Evolutionary conservation across 2,797 vertebrate species (phyloP).

Genomic region (Danio choprae): DNA sequence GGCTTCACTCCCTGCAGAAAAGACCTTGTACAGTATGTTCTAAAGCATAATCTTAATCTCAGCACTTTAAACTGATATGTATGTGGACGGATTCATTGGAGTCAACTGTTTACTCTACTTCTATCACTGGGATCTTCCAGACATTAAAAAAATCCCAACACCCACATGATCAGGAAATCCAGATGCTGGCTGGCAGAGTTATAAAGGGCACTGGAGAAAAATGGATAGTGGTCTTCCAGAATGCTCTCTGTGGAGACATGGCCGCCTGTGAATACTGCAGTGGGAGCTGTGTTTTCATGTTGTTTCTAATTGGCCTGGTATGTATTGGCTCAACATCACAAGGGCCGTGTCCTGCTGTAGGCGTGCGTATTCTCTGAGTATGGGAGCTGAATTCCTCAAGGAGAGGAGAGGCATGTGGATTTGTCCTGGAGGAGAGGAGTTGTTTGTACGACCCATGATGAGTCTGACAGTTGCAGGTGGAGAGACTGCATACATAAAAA

Average conservation of each 20-base stretch:
- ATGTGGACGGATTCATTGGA: conserved; percentile 18
- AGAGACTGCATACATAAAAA: neutral
- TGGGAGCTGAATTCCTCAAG: conserved; percentile 27
- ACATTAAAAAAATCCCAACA: conserved; percentile 26
- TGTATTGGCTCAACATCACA: conserved; percentile 43
- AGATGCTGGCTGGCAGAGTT: conserved; percentile 8
- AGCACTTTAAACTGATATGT: conserved; percentile 16
- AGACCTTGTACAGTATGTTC: conserved; percentile 13
- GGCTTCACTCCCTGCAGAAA: conserved; percentile 2
- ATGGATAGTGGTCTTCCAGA: conserved; percentile 1
- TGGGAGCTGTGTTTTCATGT: conserved; percentile 17
- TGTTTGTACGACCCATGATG: conserved; percentile 7
- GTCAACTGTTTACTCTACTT: conserved; percentile 29
- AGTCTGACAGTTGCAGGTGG: conserved; percentile 7
- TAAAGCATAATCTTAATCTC: neutral
- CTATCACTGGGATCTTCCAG: conserved; percentile 33
- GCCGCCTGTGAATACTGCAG: neutral
- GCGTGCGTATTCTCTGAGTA: conserved; percentile 5
- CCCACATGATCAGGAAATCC: neutral
- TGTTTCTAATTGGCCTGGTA: conserved; percentile 27
- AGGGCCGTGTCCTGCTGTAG: conserved; percentile 4
- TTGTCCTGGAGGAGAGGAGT: neutral
- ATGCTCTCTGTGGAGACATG: conserved; percentile 15
- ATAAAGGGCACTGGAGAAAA: conserved; percentile 31
- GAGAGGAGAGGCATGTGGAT: conserved; percentile 4